These are phyloP conservation scores for Mythimna impura DNA, from an alignment of 2,888 invertebrate species.

Conservation along the genomic window DNA sequence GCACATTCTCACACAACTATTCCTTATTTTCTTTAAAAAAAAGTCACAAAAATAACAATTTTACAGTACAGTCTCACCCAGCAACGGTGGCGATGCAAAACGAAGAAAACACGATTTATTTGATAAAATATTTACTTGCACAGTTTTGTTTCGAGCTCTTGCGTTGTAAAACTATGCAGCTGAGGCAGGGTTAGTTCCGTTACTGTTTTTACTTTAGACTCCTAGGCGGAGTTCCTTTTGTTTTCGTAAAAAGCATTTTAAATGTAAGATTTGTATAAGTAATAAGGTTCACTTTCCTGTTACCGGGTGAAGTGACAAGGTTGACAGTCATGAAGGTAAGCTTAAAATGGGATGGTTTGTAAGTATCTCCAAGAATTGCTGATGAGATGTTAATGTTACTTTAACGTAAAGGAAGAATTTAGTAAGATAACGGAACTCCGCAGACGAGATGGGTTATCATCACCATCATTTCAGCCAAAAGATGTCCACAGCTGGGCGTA, in stretches of 20 bases:
- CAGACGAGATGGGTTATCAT: background rate
- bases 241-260: background rate
- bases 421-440: no score
- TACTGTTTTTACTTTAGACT: constrained; percentile 35
- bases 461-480: background rate
- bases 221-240: background rate
- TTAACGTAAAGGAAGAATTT: no score
- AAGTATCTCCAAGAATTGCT: no score
- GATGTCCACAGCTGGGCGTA: background rate
- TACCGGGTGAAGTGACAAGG: no score
- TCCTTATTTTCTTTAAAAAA: constrained; percentile 59
- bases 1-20: constrained; percentile 12
- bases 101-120: constrained; percentile 77
- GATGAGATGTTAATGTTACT: no score
- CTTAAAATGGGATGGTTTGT: no score
- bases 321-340: no score
- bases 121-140: constrained; percentile 79
- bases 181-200: constrained; percentile 51
- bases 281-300: no score
- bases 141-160: constrained; percentile 73
- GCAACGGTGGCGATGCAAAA: constrained; percentile 65
- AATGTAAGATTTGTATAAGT: background rate
- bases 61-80: constrained; percentile 43
- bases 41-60: constrained; percentile 37
- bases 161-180: constrained; percentile 66